Evolutionary conservation across 2,888 invertebrate genomes (phyloP).

Genomic region (Incurvaria masculella): DNA sequence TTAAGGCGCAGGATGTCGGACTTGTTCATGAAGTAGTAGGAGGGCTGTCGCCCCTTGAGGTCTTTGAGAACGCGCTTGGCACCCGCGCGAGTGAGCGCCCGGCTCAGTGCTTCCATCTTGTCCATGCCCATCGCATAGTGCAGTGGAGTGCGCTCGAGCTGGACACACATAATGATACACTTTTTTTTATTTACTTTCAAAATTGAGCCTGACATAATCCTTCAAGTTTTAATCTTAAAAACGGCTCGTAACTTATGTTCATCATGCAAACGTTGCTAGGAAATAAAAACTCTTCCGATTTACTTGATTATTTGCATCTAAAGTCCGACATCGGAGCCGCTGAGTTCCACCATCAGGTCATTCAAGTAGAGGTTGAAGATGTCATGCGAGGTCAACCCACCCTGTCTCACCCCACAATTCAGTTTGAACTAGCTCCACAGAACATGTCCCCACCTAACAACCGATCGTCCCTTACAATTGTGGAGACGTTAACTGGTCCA

Average conservation of each 20-base stretch:
- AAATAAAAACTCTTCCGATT: no score
- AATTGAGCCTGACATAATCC: no score
- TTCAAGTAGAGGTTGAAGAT: conserved; percentile 3
- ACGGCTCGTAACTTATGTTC: no score
- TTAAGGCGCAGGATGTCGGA: conserved; percentile 81
- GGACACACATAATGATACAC: conserved; percentile 22
- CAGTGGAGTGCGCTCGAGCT: conserved; percentile 84
- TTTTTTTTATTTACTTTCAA: not conserved
- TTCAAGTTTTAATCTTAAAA: no score
- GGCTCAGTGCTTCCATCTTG: conserved; percentile 76
- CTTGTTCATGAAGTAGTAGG: conserved; percentile 91
- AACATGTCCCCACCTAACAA: no score
- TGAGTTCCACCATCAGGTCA: conserved; percentile 2
- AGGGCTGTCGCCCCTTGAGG: conserved; percentile 83
- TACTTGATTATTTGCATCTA: no score
- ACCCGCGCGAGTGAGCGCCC: conserved; percentile 77
- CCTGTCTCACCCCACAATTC: conserved; percentile 5
- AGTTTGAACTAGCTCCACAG: no score
- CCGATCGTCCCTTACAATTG: no score
- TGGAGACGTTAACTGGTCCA: no score
- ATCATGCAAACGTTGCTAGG: no score
- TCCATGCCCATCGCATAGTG: conserved; percentile 92
- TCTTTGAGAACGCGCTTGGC: conserved; percentile 82
- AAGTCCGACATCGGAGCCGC: not conserved
- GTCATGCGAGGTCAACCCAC: conserved; percentile 1